Conservation (phyloP, 2,797 vertebrate species). For the Mormyrus proboscirostris region DNA sequence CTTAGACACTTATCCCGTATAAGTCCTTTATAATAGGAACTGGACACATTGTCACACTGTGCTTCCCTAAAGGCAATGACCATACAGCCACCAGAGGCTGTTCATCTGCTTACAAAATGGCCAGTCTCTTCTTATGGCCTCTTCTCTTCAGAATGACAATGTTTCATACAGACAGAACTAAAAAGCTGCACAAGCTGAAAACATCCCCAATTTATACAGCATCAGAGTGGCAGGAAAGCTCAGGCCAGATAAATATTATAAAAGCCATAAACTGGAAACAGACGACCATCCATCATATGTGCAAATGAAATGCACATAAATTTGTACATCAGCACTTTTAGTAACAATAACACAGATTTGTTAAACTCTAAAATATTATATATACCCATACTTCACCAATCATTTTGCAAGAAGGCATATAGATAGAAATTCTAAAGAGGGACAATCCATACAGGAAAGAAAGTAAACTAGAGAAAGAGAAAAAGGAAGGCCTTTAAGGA, state of each 20-base stretch:
- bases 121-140: background rate
- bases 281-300: background rate
- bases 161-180: background rate
- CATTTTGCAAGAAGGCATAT: background rate
- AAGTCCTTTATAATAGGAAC: background rate
- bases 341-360: background rate
- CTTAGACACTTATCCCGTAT: background rate
- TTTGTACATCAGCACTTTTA: background rate
- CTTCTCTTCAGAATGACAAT: background rate
- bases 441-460: background rate
- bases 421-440: background rate
- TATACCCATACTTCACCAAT: background rate
- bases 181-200: background rate
- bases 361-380: background rate
- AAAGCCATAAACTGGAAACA: background rate
- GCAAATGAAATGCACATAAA: background rate
- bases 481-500: background rate
- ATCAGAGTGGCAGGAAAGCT: background rate
- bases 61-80: background rate
- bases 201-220: background rate
- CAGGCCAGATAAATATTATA: background rate
- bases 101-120: background rate
- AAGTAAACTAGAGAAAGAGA: background rate
- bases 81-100: background rate
- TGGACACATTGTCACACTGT: background rate